Evolutionary conservation across 2,888 invertebrate genomes (phyloP).

Genomic region (Melangyna quadrimaculata): DNA sequence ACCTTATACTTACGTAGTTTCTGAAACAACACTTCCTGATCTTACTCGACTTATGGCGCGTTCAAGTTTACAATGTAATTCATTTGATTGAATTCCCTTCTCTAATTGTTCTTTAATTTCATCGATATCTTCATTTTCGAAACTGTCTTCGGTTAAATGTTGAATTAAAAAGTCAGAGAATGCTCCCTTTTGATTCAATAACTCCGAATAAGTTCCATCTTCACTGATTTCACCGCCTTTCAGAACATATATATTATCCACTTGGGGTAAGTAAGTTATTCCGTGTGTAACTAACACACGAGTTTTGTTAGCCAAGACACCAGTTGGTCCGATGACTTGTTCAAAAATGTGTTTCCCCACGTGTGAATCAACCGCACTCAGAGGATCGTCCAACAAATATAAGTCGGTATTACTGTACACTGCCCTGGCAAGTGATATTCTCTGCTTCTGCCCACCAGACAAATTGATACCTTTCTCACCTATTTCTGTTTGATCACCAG

Average conservation of each 20-base stretch:
- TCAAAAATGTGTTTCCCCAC: slow-evolving; percentile 99
- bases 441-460: slow-evolving; percentile 93
- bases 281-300: slow-evolving; percentile 97
- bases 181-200: slow-evolving; percentile 92
- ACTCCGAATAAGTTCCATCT: slow-evolving; percentile 93
- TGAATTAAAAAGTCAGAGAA: slow-evolving; percentile 92
- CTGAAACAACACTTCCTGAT: slow-evolving; percentile 86
- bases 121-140: slow-evolving; percentile 83
- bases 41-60: slow-evolving; percentile 85
- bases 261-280: slow-evolving; percentile 94
- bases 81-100: slow-evolving; percentile 85
- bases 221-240: slow-evolving; percentile 94
- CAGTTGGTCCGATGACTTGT: slow-evolving; percentile 90
- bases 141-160: slow-evolving; percentile 87
- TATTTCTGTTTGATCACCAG: slow-evolving; percentile 98
- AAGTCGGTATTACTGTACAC: slow-evolving; percentile 94
- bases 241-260: slow-evolving; percentile 94
- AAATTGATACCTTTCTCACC: slow-evolving; percentile 95
- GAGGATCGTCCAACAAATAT: slow-evolving; percentile 97
- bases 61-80: slow-evolving; percentile 86
- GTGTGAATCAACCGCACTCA: slow-evolving; percentile 97
- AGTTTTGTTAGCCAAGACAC: slow-evolving; percentile 90
- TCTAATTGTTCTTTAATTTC: slow-evolving; percentile 90
- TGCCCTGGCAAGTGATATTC: slow-evolving; percentile 94
- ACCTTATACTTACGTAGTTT: slow-evolving; percentile 84